Evolutionary conservation across 1,140 invertebrate genomes (phyloP), one percentile per base, ranked within the genome.

Genomic region (Coelopa frigida): DNA sequence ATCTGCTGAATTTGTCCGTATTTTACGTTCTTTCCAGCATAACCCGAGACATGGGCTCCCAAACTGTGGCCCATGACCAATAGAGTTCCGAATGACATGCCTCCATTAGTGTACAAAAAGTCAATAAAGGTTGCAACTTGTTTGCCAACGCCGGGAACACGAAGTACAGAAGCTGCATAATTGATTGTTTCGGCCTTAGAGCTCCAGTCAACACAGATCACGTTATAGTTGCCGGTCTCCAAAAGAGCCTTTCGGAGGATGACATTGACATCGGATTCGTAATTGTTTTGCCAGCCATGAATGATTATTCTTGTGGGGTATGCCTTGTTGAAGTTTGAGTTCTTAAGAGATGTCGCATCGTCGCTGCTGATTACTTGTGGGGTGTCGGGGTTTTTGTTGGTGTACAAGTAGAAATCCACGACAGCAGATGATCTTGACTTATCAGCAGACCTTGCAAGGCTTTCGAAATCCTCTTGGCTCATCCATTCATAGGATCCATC

Each of bases 141-240:
- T 31, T 54, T 53, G 37, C 62, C 66, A 21, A 71, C 58, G 12
- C 41, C 45, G 12, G 42, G n/a, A 1, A 73, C 68, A 46, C 60
- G 54, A 32, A 52, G 21, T 1, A 57, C 54, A 0, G 78, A 73
- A 21, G 72, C 67, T 8, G 71, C 53, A 18, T 77, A 76, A 32
- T 75, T 75, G 4, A 73, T 58, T 27, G 70, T 70, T 11, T 57
- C 52, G 29, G 61, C 63, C 5, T 79, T 77, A 5, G 75, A 63
- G 7, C 68, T 73, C 83, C 83, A 85, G 50, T 85, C 79, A 0
- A 85, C 71, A 18, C 74, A 64, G 47, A 85, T 77, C 17, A 74
- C 75, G 41, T 68, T 66, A 43, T 46, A 62, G 48, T 82, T 72
- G 3, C 64, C 72, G 4, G 54, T 54, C 20, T 57, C 50, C 6